Base-by-base conservation (phyloP, 2,888 invertebrate genomes). In the Drosophila neutralis region DNA sequence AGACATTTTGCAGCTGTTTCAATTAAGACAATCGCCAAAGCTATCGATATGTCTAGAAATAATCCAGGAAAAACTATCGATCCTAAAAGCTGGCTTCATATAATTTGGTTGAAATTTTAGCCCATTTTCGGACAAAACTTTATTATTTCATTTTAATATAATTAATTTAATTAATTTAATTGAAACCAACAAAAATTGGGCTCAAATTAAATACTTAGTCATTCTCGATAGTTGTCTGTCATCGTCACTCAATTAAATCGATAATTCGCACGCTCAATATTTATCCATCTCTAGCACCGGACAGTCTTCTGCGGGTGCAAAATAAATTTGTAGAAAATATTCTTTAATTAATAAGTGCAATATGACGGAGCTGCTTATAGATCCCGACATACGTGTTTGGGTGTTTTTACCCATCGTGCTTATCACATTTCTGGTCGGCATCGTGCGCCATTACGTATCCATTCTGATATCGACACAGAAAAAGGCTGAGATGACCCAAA, bases 371-470 rank as follows among this genome's bases (percentile, higher is more conserved):
- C 94, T 99, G 84, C 94, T 99, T 67, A 95, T 99, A 66, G 99
- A 99, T 94, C 97, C 99, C 13, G 97, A 98, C 93, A 99, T 99
- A 90, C 95, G 99, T 75, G 95, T 98, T 84, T 99, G 99, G 99
- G 99, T 99, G 18, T 99, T 99, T 93, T 94, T 99, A 73, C 99
- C 99, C 29, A 99, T 99, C 69, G 98, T 99, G 53, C 96, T 99
- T 45, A 99, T 99, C 85, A 99, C 99, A 64, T 99, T 99, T 93
- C 94, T 99, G 69, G 98, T 99, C 70, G 99, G 99, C 76, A 98
- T 99, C 76, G 96, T 99, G 57, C 95, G 99, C 61, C 99, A 99
- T 94, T 99, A 99, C 95, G 97, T 99, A 59, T 98, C 99, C 1
- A 97, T 99, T 84, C 95, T 99, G 78, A 94, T 99, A 77, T 95